These are phyloP conservation scores for Cardiocondyla obscurior DNA, from an alignment of 1,140 invertebrate species.

Conservation along the genomic window DNA sequence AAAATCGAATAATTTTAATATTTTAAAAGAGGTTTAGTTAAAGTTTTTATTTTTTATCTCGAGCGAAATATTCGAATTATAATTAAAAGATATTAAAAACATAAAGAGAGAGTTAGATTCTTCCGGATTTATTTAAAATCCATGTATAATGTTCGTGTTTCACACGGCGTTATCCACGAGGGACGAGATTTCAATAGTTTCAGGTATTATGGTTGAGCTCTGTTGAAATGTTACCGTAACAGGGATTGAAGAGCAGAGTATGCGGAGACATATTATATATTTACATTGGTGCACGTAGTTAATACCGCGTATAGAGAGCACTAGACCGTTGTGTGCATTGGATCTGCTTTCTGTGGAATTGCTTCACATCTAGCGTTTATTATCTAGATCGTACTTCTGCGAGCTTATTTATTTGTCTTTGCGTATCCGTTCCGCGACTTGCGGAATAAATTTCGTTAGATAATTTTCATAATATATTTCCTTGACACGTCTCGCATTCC, in stretches of 20 bases:
- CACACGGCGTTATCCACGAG: background rate
- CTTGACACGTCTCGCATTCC: too few species aligned
- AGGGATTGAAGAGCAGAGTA: background rate
- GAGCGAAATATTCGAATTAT: background rate
- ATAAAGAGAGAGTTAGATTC: background rate
- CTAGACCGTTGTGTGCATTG: background rate
- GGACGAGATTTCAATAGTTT: conserved; percentile 42
- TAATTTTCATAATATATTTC: too few species aligned
- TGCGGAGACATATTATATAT: conserved; percentile 30
- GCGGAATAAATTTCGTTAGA: background rate
- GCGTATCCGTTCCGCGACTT: background rate
- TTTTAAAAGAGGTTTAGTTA: background rate
- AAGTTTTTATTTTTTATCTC: background rate
- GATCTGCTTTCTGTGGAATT: conserved; percentile 1
- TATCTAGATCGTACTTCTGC: background rate
- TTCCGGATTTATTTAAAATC: conserved; percentile 23
- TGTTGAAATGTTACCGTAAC: conserved; percentile 32
- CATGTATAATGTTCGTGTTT: conserved; percentile 18
- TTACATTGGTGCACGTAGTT: conserved; percentile 21
- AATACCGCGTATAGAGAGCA: conserved; percentile 3
- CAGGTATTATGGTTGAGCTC: conserved; percentile 30
- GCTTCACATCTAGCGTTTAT: conserved; percentile 16
- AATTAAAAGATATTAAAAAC: background rate
- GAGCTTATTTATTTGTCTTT: conserved; percentile 22
- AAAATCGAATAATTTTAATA: too few species aligned